Base-by-base conservation (phyloP, 1,140 invertebrate species). In the Drosophila repletoides region DNA sequence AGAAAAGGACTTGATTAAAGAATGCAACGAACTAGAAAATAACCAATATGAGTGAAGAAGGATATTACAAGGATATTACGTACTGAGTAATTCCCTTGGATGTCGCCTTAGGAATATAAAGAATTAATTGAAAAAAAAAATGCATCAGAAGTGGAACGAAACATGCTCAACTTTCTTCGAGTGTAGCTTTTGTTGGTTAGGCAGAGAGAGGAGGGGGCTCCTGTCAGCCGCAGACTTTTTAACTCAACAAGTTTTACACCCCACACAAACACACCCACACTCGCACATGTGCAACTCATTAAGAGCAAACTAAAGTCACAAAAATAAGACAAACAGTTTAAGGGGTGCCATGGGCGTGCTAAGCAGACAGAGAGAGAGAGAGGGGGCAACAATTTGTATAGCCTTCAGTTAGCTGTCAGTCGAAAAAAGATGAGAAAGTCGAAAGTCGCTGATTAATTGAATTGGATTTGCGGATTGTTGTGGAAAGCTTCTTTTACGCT, bases 401-500 rank as follows among this genome's bases (percentile, higher is more conserved):
- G 59, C 36, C 36, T 43, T 52, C 48, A 61, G 46, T 51, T 59
- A 43, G 41, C 41, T 40, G 45, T 21, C 43, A 66, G 19, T 40
- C 49, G n/a, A n/a, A n/a, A n/a, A n/a, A n/a, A 33, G 29, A 14
- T 15, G 12, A 5, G 7, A 28, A 61, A 52, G 56, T 52, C 56
- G 38, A 66, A 71, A 65, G 56, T 71, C 58, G 40, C 61, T 81
- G 76, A 80, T 81, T 68, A 81, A 80, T 80, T 81, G 72, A 80
- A 60, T 81, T 64, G 67, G 49, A 72, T 80, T 76, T 80, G 63
- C n/a, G 33, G 24, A 65, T 41, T 49, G 53, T 28, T 48, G n/a
- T n/a, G n/a, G n/a, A 9, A 10, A 41, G 56, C 17, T 24, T 24
- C 19, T n/a, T n/a, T n/a, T n/a, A n/a, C n/a, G n/a, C n/a, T n/a